Evolutionary conservation across 2,888 invertebrate species (phyloP), one percentile per base, ranked within the genome.

Genomic region (Lasius fuliginosus): DNA sequence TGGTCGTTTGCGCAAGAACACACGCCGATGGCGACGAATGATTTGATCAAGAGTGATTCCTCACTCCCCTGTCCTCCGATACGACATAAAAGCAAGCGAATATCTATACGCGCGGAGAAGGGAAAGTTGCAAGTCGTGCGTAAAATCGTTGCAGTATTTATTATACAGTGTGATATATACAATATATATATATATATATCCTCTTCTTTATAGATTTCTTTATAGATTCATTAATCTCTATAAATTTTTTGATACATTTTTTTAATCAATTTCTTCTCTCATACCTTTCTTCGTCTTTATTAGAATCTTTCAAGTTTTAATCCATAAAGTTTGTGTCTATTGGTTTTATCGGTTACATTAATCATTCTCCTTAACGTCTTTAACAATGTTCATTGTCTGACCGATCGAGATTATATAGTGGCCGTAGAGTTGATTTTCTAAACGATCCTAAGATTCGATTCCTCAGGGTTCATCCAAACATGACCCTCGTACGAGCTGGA

Each of bases 401-500:
- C 30, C 40, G 40, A 40, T 69, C 11, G 71, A 60, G 71, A 60
- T 68, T 42, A 30, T 53, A 53, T 64, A 49, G 46, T 49, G 77
- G 65, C 27, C 36, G 65, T 12, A 9, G 73, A 68, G 67, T 84
- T 81, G 85, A 87, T 90, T 88, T 86, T 79, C 85, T 83, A 86
- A 86, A 88, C 85, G 89, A 90, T 89, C 85, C 83, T 81, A 85
- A 69, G 67, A 30, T 33, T 65, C 82, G 60, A 74, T 85, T 85
- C 75, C 85, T 86, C 88, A 71, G 81, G 86, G 90, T 88, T 90
- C 89, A 82, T 87, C 85, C 88, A 91, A 91, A 91, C 89, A 89
- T 91, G 92, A 92, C 89, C 92, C 90, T 86, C 85, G 82, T 91
- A 92, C 91, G 85, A 83, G 85, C 42, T 23, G 5, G 82, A 91